These are phyloP conservation scores for Orchestes rusci DNA, from an alignment of 2,888 invertebrate genomes.

Conservation along the genomic window DNA sequence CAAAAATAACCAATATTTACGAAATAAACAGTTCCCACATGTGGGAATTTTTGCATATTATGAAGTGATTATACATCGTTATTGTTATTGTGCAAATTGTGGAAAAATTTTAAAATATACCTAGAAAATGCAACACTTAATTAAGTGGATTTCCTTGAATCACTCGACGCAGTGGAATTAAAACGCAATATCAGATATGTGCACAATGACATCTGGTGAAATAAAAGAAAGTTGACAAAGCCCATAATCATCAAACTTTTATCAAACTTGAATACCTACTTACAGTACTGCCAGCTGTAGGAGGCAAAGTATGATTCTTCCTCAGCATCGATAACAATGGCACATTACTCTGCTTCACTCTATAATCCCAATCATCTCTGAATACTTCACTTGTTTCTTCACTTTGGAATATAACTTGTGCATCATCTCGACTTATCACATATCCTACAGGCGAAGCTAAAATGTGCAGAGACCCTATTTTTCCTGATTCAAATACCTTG, in stretches of 20 bases:
- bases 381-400: slow-evolving; percentile 7
- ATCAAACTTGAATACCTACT: slow-evolving; percentile 36
- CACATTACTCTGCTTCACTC: slow-evolving; percentile 34
- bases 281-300: slow-evolving; percentile 41
- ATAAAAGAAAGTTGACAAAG: neutral
- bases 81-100: no score
- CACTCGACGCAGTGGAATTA: no score
- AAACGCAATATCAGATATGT: no score
- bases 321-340: slow-evolving; percentile 35
- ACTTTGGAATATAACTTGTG: neutral
- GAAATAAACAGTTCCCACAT: no score
- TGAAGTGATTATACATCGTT: no score
- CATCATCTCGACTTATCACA: slow-evolving; percentile 5
- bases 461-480: no score
- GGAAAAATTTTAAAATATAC: no score
- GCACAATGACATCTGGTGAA: neutral
- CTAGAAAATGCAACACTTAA: no score
- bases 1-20: no score
- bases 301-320: slow-evolving; percentile 42
- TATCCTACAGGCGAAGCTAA: slow-evolving; percentile 14
- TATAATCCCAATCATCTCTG: slow-evolving; percentile 40
- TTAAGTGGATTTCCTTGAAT: no score
- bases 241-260: neutral
- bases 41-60: no score
- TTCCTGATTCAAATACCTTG: no score